Conservation (phyloP, 1,140 invertebrate genomes). For the Diuraphis noxia region DNA sequence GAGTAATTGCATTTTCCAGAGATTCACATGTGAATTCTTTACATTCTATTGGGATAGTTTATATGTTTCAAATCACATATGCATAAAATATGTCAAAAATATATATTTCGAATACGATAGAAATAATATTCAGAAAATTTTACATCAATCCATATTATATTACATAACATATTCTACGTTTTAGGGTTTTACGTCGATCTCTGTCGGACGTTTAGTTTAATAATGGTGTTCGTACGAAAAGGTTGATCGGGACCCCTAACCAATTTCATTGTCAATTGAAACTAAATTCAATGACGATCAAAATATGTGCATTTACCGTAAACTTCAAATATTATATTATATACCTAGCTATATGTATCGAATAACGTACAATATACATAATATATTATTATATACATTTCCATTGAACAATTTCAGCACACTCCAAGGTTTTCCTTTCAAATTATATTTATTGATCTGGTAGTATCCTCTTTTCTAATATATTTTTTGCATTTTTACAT, state of each 20-base stretch:
- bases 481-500: neutral
- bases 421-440: neutral
- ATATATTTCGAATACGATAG: neutral
- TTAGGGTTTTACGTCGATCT: neutral
- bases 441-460: constrained; percentile 5
- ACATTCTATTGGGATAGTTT: neutral
- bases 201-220: neutral
- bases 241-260: neutral
- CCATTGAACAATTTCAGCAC: neutral
- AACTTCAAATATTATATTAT: neutral
- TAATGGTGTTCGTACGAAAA: neutral
- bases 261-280: neutral
- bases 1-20: neutral
- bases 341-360: neutral
- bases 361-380: neutral
- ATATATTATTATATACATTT: neutral
- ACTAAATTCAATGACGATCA: neutral
- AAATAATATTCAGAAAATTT: neutral
- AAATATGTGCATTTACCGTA: neutral
- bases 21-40: neutral
- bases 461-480: neutral
- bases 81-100: neutral
- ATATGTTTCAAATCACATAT: neutral
- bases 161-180: neutral
- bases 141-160: neutral